Conservation (phyloP, 2,113 vertebrate genomes). For the Hippolais icterina region DNA sequence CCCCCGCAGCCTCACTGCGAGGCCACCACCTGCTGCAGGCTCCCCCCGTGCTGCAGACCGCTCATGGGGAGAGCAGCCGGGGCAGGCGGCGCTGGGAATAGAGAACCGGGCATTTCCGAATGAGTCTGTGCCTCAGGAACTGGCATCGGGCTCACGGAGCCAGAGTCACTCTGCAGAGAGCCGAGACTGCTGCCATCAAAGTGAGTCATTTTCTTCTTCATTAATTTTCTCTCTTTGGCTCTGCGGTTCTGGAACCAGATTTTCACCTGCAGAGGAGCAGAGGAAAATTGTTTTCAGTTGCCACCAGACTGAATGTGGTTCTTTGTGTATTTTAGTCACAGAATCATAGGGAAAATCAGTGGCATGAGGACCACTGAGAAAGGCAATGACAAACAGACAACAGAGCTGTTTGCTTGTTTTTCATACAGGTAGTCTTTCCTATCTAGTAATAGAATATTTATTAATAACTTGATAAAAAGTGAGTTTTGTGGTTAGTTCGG, state of each 20-base stretch:
- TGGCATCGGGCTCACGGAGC: slow-evolving; percentile 86
- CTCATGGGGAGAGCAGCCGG: slow-evolving; percentile 63
- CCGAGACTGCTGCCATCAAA: slow-evolving; percentile 81
- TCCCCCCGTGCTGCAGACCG: slow-evolving; percentile 81
- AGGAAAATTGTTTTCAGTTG: not conserved
- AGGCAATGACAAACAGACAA: not conserved
- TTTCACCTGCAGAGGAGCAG: slow-evolving; percentile 80
- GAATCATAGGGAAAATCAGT: not conserved
- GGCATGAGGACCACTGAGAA: not conserved
- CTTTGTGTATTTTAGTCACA: not conserved
- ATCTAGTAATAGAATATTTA: not conserved
- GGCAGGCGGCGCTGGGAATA: slow-evolving; percentile 75
- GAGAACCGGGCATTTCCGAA: slow-evolving; percentile 49
- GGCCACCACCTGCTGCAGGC: slow-evolving; percentile 85
- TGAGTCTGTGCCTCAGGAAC: slow-evolving; percentile 75
- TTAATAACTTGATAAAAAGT: not conserved
- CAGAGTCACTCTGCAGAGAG: slow-evolving; percentile 89
- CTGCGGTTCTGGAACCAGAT: slow-evolving; percentile 95
- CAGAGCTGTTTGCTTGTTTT: not conserved
- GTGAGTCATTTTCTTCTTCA: slow-evolving; percentile 92
- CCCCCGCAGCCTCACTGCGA: slow-evolving; percentile 50
- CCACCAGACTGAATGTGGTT: not conserved
- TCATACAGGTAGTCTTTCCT: not conserved
- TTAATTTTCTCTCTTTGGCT: slow-evolving; percentile 90
- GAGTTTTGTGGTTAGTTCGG: not conserved